These are phyloP conservation scores for Drosophila suboccidentalis DNA, from an alignment of 2,888 invertebrate genomes.

Conservation along the genomic window DNA sequence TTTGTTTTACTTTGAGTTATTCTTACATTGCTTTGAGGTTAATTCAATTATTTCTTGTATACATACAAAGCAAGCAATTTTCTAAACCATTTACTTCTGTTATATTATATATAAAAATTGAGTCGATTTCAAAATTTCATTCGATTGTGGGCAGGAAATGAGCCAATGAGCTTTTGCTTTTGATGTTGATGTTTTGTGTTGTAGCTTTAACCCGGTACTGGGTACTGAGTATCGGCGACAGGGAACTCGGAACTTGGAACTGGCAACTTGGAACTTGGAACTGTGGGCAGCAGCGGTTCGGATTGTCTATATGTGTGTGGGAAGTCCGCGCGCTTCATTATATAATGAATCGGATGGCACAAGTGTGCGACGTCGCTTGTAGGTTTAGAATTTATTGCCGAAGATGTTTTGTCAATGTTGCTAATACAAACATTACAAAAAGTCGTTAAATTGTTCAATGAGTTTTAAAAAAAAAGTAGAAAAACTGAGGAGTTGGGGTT, in stretches of 20 bases:
- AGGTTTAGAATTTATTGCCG: constrained; percentile 59
- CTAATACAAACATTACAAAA: constrained; percentile 1
- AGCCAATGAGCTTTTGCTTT: constrained; percentile 27
- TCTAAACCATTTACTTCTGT: constrained; percentile 23
- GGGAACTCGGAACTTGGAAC: constrained; percentile 20
- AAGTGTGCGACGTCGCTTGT: constrained; percentile 50
- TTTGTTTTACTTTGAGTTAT: not conserved
- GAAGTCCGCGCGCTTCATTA: constrained; percentile 67
- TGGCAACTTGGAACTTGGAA: constrained; percentile 27
- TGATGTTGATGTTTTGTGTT: constrained; percentile 20
- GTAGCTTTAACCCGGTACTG: constrained; percentile 37
- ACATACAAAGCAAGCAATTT: constrained; percentile 1
- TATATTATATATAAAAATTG: constrained; percentile 20
- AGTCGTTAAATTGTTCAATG: constrained; percentile 26
- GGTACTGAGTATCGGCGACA: constrained; percentile 20
- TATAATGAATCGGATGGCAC: constrained; percentile 64
- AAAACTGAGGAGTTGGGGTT: not conserved
- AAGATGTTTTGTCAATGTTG: constrained; percentile 50
- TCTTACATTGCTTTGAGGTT: constrained; percentile 2
- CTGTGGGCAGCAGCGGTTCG: constrained; percentile 51
- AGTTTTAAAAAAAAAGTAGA: not conserved
- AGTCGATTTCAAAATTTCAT: constrained; percentile 62
- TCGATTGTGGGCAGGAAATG: constrained; percentile 74
- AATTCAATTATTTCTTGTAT: constrained; percentile 17
- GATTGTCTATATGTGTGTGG: constrained; percentile 54